A percentile compares a stretch with the other conserved stretches of the same genome.
These are phyloP conservation scores for Melanocharis versteri DNA, from an alignment of 2,113 vertebrate species.

Conservation along the genomic window DNA sequence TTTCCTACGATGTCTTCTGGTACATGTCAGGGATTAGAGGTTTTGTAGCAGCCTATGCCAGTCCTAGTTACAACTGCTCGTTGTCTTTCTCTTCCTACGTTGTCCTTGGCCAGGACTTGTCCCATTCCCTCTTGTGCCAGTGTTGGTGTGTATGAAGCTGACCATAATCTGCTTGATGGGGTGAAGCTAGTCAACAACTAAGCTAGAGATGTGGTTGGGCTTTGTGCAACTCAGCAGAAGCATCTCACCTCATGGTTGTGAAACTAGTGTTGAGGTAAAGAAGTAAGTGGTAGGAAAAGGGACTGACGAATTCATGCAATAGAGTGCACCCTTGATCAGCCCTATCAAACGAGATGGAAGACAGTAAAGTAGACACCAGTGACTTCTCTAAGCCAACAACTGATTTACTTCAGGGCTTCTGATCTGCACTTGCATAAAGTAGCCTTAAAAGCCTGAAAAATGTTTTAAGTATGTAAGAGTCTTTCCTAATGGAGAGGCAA, in stretches of 20 bases:
- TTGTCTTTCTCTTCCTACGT: not conserved
- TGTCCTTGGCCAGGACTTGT: not conserved
- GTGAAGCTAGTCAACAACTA: not conserved
- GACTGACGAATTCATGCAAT: not conserved
- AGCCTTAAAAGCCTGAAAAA: not conserved
- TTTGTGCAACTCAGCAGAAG: not conserved
- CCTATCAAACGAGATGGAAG: not conserved
- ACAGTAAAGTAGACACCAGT: not conserved
- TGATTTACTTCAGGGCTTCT: not conserved
- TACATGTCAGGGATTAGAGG: not conserved
- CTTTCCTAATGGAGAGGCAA: not conserved
- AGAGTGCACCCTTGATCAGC: not conserved
- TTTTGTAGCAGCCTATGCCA: not conserved
- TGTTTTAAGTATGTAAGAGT: not conserved
- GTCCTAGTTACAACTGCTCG: rapidly evolving
- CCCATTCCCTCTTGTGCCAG: not conserved
- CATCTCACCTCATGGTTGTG: rapidly evolving
- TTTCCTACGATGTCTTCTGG: not conserved
- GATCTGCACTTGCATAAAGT: not conserved
- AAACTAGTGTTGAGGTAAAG: not conserved
- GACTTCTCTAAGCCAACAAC: not conserved
- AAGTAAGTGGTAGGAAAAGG: not conserved
- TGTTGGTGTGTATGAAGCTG: not conserved
- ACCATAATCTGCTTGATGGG: not conserved
- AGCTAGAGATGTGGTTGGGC: not conserved